phyloP scores from a whole-genome alignment of 2,888 invertebrate genomes.

The Ennomos quercinarius region DNA sequence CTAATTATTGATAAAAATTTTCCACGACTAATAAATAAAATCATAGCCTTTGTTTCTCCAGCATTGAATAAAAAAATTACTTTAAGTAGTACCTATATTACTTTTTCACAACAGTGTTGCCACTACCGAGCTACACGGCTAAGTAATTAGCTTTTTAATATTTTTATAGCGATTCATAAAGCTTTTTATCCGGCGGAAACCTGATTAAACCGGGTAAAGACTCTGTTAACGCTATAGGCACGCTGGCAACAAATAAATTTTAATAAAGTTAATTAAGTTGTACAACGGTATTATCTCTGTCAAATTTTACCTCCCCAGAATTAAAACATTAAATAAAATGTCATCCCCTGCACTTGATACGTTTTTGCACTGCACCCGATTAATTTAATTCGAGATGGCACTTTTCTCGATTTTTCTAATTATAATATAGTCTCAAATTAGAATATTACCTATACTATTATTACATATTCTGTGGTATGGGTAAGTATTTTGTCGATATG shows the following conservation, averaged over 20 bases:
- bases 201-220: conserved; percentile 56
- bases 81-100: not conserved
- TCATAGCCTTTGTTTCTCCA: conserved; percentile 57
- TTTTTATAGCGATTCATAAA: conserved; percentile 35
- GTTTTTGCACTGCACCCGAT: conserved; percentile 11
- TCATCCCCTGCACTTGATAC: conserved; percentile 51
- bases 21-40: conserved; percentile 51
- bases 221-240: conserved; percentile 56
- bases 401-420: no score
- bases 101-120: conserved; percentile 14
- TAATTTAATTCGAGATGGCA: no score
- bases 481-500: no score
- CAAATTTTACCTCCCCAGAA: conserved; percentile 69
- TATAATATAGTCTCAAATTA: no score
- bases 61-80: conserved; percentile 25
- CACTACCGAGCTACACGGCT: conserved; percentile 16
- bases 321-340: conserved; percentile 71
- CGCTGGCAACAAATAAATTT: conserved; percentile 77
- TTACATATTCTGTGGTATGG: no score
- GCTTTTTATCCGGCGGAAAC: conserved; percentile 46
- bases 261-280: conserved; percentile 82
- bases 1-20: no score
- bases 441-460: no score
- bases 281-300: conserved; percentile 75
- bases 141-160: conserved; percentile 30